Evolutionary conservation across 2,888 invertebrate genomes (phyloP), one percentile per base, ranked within the genome.

Genomic region (Idaea dimidiata): DNA sequence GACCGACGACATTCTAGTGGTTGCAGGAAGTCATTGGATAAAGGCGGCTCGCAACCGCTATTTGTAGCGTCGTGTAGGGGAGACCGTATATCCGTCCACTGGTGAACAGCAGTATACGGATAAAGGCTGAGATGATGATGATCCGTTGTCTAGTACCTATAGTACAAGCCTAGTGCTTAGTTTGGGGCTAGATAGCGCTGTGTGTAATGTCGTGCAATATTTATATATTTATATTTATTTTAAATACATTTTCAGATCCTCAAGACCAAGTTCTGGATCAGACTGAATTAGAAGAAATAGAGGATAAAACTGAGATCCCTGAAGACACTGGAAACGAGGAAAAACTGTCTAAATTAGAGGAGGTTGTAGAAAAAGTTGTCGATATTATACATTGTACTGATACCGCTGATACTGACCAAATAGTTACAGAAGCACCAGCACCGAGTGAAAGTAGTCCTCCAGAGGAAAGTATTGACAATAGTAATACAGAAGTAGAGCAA

Each of bases 341-440:
- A 17, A 82, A 80, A 68, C 66, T 81, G 59, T 69, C 82, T 7
- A 80, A 80, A 62, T 69, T 91, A 66, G 83, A 87, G 71, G 80
- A 85, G 64, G 78, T 89, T 1, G 86, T 88, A 14, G 88, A 87
- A 59, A 86, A 84, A 77, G 84, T 86, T 6, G 79, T 91, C 57
- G 78, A 82, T 60, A 64, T 62, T 56, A 67, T 70, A 54, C 57
- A 59, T 14, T 60, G 62, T 17, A 24, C 24, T 24, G 24, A 24
- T 24, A 62, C 59, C 32, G 71, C 69, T 60, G 62, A 65, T 63
- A 54, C 59, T 31, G 63, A 63, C 31, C 53, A 68, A 43, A 62
- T 65, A 60, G 61, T 59, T 14, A 56, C 56, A 17, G 17, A 17
- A 7, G 18, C 43, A 64, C 53, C 59, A 17, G 24, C 59, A 61